Evolutionary conservation across 2,797 vertebrate species (phyloP), one percentile per base, ranked within the genome.

Genomic region (Tenualosa ilisha): DNA sequence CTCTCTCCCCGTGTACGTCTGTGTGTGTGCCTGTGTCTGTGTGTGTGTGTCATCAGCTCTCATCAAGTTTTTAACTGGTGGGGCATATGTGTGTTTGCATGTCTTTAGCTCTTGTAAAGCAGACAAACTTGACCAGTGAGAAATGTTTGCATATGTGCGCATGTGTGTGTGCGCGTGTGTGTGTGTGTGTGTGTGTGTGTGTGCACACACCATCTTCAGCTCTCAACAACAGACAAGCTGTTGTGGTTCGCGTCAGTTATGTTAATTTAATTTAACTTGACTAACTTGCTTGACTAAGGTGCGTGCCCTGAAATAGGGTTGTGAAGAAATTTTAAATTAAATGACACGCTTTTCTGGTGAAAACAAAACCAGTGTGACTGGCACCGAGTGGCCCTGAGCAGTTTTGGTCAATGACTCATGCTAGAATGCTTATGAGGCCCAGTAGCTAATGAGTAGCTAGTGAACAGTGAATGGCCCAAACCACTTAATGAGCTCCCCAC

Each of bases 161-260:
- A n/a, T 84, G 83, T 54, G 46, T 59, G 40, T 63, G 26, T 13
- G 9, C 37, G 26, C 75, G 40, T 65, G 43, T 65, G 5, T 84
- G 9, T 88, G 83, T 83, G 84, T 68, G 63, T 68, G 46, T 84
- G 12, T 49, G 20, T 26, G 20, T 26, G 37, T 72, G 61, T 61
- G 59, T 83, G 37, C 22, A 31, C 17, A 75, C 40, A 75, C 12
- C 31, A 15, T 75, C 65, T 40, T 72, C 17, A 79, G 37, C 20
- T 46, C 72, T 79, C 20, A 43, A 79, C 40, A 79, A 40, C 37
- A 79, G 72, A 46, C 6, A 79, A 46, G 26, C 65, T 37, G 26
- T 11, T 72, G 65, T 24, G 9, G 7, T 51, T 1, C 11, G 11
- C 9, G 11, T 46, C 4, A 46, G 7, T 46, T 4, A 4, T 46